phyloP scores from a whole-genome alignment of 2,888 invertebrate genomes.

The Xestia ashworthii region DNA sequence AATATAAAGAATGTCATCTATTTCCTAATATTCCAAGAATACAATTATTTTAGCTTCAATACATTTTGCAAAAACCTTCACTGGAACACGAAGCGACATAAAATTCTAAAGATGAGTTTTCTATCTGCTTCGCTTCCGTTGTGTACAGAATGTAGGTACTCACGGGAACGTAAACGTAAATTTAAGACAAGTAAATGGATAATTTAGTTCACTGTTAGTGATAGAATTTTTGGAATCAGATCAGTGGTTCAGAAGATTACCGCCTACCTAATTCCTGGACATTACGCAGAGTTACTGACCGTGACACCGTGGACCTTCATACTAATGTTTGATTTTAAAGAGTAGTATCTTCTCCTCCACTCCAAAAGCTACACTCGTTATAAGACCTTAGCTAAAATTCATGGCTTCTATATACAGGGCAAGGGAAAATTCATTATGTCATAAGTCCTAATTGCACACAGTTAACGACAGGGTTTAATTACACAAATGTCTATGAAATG shows the following conservation, averaged over 20 bases:
- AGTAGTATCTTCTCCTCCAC: neutral
- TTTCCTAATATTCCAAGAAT: neutral
- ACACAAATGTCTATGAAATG: constrained; percentile 13
- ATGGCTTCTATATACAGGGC: neutral
- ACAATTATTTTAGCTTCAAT: neutral
- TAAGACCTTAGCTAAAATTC: neutral
- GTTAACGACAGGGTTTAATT: constrained; percentile 30
- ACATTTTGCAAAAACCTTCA: neutral
- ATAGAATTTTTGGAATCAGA: no score
- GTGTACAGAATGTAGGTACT: no score
- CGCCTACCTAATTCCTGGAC: neutral
- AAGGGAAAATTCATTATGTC: neutral
- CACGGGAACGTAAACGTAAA: no score
- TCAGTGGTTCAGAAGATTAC: no score
- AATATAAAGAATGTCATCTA: neutral
- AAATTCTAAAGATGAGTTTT: neutral
- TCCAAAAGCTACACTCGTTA: neutral
- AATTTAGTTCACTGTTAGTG: no score
- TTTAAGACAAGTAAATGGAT: no score
- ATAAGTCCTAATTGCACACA: constrained; percentile 8
- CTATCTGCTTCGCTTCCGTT: neutral
- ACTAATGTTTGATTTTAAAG: neutral
- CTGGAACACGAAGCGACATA: neutral
- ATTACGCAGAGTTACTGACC: neutral
- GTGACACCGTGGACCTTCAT: neutral